These are phyloP conservation scores for Sphinx pinastri DNA, from an alignment of 2,888 invertebrate species.

Conservation along the genomic window DNA sequence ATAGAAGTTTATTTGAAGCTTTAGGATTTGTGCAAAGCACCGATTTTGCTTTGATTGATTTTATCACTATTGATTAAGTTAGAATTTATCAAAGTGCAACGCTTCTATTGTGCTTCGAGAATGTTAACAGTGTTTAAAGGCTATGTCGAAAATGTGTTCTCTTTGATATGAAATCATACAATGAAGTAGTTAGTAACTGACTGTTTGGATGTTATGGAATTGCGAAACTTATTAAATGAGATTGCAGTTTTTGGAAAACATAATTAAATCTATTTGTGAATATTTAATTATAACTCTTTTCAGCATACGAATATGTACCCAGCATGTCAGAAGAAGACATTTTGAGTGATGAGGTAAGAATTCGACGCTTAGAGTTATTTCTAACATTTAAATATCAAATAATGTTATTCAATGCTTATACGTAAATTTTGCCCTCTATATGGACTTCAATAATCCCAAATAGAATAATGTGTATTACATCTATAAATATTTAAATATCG, in stretches of 20 bases:
- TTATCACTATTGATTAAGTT: background rate
- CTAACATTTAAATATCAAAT: too few relatives aligned
- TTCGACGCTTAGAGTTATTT: too few relatives aligned
- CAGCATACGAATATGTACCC: conserved; percentile 96
- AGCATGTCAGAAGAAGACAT: conserved; percentile 93
- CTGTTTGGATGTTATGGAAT: conserved; percentile 18
- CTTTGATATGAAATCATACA: background rate
- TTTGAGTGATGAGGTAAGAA: conserved; percentile 89
- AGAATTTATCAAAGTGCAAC: background rate
- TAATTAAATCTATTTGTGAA: background rate
- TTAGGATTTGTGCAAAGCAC: background rate
- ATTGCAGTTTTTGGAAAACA: background rate
- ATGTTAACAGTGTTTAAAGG: conserved; percentile 19
- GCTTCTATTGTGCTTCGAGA: conserved; percentile 19
- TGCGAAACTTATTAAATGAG: background rate
- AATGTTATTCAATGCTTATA: too few relatives aligned
- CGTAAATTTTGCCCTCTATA: too few relatives aligned
- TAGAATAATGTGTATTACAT: too few relatives aligned
- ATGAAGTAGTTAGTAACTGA: conserved; percentile 17
- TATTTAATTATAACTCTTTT: conserved; percentile 35
- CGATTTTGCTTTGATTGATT: conserved; percentile 10
- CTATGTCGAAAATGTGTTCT: conserved; percentile 4
- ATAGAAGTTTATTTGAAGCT: background rate
- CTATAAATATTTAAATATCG: too few relatives aligned
- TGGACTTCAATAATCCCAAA: too few relatives aligned